Conservation (phyloP, 2,888 invertebrate genomes). For the Agrotis exclamationis region DNA sequence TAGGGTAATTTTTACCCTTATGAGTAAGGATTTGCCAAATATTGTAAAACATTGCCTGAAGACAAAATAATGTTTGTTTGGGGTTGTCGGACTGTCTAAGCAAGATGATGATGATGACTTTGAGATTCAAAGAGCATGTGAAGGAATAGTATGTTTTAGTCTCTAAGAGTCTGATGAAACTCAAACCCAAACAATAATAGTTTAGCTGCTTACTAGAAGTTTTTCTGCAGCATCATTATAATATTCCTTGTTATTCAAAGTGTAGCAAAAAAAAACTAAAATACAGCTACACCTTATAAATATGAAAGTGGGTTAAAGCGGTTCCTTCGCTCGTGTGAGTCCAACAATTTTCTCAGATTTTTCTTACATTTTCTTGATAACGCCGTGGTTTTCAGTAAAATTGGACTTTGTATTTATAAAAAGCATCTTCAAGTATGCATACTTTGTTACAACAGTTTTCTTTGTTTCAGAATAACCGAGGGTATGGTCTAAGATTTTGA, state of each 20-base stretch:
- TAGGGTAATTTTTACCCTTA: too few species aligned
- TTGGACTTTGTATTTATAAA: slow-evolving; percentile 32
- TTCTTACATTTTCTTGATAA: slow-evolving; percentile 35
- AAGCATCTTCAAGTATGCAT: slow-evolving; percentile 34
- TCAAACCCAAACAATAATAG: too few species aligned
- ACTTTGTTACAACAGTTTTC: not conserved
- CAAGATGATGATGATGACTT: too few species aligned
- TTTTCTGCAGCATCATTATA: not conserved
- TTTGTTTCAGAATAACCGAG: slow-evolving; percentile 13
- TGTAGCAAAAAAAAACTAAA: slow-evolving; percentile 4
- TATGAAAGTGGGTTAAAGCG: slow-evolving; percentile 42
- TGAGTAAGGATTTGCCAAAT: too few species aligned
- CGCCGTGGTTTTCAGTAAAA: slow-evolving; percentile 36
- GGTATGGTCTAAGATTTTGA: not conserved
- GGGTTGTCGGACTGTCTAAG: too few species aligned
- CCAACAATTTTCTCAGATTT: slow-evolving; percentile 40
- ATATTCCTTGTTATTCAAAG: slow-evolving; percentile 8
- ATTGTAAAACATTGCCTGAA: too few species aligned
- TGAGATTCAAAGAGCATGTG: too few species aligned
- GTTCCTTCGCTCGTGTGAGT: slow-evolving; percentile 13
- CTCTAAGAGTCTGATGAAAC: too few species aligned
- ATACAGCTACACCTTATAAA: slow-evolving; percentile 38
- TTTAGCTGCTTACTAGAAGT: too few species aligned
- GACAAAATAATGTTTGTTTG: too few species aligned
- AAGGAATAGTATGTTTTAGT: too few species aligned